These are phyloP conservation scores for Dolichomitus sp. DNA, from an alignment of 2,888 invertebrate species.

Conservation along the genomic window DNA sequence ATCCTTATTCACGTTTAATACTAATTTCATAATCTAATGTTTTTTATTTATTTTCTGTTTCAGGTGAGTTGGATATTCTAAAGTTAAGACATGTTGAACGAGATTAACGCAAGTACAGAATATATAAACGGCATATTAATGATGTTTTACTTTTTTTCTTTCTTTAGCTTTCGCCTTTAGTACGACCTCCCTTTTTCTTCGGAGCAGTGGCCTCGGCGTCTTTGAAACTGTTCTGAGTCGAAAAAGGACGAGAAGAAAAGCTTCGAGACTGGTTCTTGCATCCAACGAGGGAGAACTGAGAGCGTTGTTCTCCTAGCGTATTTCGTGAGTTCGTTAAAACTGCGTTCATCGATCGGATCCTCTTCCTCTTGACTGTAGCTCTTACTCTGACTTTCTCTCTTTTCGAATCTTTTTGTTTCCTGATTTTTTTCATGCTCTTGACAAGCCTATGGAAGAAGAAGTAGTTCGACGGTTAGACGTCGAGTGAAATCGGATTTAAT, in stretches of 20 bases:
- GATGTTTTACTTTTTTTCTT: neutral
- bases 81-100: too few relatives aligned
- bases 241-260: conserved; percentile 34
- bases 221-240: conserved; percentile 21
- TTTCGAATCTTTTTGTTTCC: neutral
- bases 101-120: too few relatives aligned
- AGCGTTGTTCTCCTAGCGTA: conserved; percentile 34
- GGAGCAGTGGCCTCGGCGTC: conserved; percentile 7
- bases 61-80: too few relatives aligned
- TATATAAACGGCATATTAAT: too few relatives aligned
- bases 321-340: conserved; percentile 61
- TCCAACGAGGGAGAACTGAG: conserved; percentile 6
- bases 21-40: too few relatives aligned
- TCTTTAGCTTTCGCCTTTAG: conserved; percentile 9
- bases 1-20: too few relatives aligned
- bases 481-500: conserved; percentile 62
- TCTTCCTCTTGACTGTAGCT: conserved; percentile 31
- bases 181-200: conserved; percentile 8
- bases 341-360: conserved; percentile 56
- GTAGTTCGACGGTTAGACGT: conserved; percentile 50
- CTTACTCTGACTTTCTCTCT: neutral
- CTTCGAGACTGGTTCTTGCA: conserved; percentile 32
- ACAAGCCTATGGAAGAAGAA: conserved; percentile 27
- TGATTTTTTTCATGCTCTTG: neutral
- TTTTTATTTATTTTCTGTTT: too few relatives aligned